A percentile compares a stretch with the other conserved stretches of the same genome.
Evolutionary conservation across 2,888 invertebrate species (phyloP).

Genomic region (Aphelenchoides bicaudatus): DNA sequence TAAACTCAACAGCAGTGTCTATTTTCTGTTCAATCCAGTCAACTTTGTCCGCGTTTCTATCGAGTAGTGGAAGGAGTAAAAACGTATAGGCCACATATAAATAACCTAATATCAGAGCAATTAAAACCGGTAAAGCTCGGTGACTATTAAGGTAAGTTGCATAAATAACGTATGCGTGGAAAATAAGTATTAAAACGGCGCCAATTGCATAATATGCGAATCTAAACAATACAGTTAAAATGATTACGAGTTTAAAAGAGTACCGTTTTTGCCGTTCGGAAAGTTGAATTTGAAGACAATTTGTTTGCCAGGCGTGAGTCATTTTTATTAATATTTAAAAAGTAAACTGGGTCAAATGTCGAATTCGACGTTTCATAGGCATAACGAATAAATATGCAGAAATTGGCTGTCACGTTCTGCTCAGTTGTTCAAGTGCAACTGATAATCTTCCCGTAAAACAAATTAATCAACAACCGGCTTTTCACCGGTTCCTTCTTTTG

Average conservation of each 20-base stretch:
- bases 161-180: neutral
- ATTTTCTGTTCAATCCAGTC: neutral
- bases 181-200: neutral
- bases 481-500: too few relatives aligned
- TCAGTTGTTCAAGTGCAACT: neutral
- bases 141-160: neutral
- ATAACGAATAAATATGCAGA: too few relatives aligned
- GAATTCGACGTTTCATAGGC: too few relatives aligned
- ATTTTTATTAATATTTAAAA: conserved; percentile 17
- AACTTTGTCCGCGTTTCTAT: neutral
- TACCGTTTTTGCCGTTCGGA: neutral
- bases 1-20: neutral
- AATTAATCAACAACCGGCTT: too few relatives aligned
- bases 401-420: neutral
- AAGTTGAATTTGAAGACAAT: neutral
- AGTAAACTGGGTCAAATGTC: conserved; percentile 11
- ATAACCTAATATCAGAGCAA: neutral
- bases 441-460: too few relatives aligned
- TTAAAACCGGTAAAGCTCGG: neutral
- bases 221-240: too few relatives aligned
- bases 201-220: neutral
- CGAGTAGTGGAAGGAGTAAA: neutral
- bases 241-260: too few relatives aligned
- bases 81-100: neutral
- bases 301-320: neutral